These are phyloP conservation scores for Phoxinus phoxinus DNA, from an alignment of 2,113 vertebrate genomes.

Conservation along the genomic window DNA sequence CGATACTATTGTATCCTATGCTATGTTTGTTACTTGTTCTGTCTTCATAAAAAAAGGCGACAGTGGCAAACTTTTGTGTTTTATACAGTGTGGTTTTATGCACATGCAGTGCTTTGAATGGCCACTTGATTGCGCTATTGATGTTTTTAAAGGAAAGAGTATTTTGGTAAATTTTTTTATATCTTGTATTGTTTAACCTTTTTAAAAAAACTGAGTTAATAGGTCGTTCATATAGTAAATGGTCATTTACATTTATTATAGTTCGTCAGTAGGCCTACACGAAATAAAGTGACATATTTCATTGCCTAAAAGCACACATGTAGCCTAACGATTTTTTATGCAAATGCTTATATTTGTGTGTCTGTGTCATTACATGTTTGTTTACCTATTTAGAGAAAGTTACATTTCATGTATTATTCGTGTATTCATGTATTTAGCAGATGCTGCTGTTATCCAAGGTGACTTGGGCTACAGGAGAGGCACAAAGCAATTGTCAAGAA, in stretches of 20 bases:
- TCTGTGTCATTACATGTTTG: neutral
- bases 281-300: neutral
- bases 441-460: too few species aligned
- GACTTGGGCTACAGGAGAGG: too few species aligned
- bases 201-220: neutral
- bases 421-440: too few species aligned
- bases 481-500: too few species aligned
- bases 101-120: neutral
- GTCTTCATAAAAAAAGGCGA: too few species aligned
- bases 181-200: neutral
- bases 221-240: neutral
- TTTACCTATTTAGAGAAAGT: too few species aligned
- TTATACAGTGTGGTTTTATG: too few species aligned
- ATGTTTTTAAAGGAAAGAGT: neutral
- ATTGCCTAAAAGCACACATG: neutral
- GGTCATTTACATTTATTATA: neutral
- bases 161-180: neutral
- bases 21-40: too few species aligned
- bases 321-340: neutral
- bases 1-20: too few species aligned
- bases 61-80: neutral
- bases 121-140: neutral
- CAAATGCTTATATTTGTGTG: neutral
- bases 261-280: neutral
- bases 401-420: too few species aligned